phyloP scores from a whole-genome alignment of 1,140 invertebrate species.

The Aphis gossypii region DNA sequence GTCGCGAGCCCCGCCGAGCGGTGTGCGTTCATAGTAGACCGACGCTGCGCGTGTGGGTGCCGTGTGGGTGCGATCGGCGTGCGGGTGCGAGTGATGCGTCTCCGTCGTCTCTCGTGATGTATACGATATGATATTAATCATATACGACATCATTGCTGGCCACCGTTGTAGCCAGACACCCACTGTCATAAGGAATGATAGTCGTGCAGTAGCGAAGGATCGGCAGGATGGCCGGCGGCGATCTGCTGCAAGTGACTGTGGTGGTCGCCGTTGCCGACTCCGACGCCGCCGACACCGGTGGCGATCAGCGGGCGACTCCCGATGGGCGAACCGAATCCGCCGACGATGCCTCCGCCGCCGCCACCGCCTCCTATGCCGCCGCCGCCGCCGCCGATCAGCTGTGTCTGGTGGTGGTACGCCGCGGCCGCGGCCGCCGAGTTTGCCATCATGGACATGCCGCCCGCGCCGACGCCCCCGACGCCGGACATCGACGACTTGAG shows the following conservation, averaged over 20 bases:
- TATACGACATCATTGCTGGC: slow-evolving; percentile 62
- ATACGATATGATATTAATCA: too few relatives aligned
- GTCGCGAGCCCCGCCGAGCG: too few relatives aligned
- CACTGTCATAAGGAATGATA: slow-evolving; percentile 64
- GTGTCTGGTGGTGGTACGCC: slow-evolving; percentile 47
- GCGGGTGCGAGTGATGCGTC: background rate
- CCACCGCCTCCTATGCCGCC: background rate
- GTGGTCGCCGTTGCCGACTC: slow-evolving; percentile 45
- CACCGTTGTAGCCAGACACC: slow-evolving; percentile 62
- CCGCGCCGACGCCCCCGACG: slow-evolving; percentile 58
- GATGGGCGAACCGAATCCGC: slow-evolving; percentile 60
- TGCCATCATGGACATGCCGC: slow-evolving; percentile 42
- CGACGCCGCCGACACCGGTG: slow-evolving; percentile 53
- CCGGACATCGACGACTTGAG: slow-evolving; percentile 29
- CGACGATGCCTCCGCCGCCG: slow-evolving; percentile 59
- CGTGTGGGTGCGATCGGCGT: background rate
- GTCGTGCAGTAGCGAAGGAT: slow-evolving; percentile 62
- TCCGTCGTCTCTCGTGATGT: too few relatives aligned
- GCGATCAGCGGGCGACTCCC: slow-evolving; percentile 59
- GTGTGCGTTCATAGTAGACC: background rate
- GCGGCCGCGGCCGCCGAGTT: slow-evolving; percentile 59
- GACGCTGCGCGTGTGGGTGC: too few relatives aligned
- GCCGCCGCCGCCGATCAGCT: background rate
- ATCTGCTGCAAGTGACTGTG: slow-evolving; percentile 60
- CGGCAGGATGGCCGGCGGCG: slow-evolving; percentile 60